Conservation (phyloP, 2,113 vertebrate genomes). For the Pao palembangensis region DNA sequence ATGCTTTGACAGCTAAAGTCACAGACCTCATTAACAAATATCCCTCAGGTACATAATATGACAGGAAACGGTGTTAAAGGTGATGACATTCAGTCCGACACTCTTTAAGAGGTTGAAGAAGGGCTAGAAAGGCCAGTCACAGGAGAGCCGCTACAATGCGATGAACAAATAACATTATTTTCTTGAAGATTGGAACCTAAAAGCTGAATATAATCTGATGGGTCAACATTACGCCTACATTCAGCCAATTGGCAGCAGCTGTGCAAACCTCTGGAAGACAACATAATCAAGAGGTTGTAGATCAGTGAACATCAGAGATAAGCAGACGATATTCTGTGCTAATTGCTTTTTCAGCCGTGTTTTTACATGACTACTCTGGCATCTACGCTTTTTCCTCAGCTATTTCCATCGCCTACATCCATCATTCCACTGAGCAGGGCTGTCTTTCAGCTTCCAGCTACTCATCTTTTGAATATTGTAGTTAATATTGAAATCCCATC, state of each 20-base stretch:
- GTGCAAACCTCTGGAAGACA: conserved; percentile 15
- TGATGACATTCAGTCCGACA: too few relatives aligned
- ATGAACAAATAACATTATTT: too few relatives aligned
- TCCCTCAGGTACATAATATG: too few relatives aligned
- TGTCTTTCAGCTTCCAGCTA: conserved; percentile 6
- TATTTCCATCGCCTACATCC: conserved; percentile 26
- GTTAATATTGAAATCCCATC: conserved; percentile 58
- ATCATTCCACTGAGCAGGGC: background rate
- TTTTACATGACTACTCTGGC: conserved; percentile 39
- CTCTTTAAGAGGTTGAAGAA: too few relatives aligned
- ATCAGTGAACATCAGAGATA: conserved; percentile 33
- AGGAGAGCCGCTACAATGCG: too few relatives aligned
- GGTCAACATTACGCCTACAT: background rate
- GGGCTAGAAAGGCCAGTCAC: too few relatives aligned
- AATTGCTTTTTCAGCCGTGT: conserved; percentile 63
- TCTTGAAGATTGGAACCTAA: background rate
- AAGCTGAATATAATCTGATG: background rate
- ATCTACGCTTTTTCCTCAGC: conserved; percentile 36
- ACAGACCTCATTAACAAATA: too few relatives aligned
- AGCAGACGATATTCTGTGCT: conserved; percentile 36
- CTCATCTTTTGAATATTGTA: conserved; percentile 25
- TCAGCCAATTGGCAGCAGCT: conserved; percentile 17
- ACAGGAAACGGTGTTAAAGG: too few relatives aligned
- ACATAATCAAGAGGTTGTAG: conserved; percentile 3
- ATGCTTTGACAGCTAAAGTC: too few relatives aligned